A percentile compares a stretch with the other conserved stretches of the same genome.
These are phyloP conservation scores for Hippocampus kuda DNA, from an alignment of 2,797 vertebrate genomes.

Conservation along the genomic window DNA sequence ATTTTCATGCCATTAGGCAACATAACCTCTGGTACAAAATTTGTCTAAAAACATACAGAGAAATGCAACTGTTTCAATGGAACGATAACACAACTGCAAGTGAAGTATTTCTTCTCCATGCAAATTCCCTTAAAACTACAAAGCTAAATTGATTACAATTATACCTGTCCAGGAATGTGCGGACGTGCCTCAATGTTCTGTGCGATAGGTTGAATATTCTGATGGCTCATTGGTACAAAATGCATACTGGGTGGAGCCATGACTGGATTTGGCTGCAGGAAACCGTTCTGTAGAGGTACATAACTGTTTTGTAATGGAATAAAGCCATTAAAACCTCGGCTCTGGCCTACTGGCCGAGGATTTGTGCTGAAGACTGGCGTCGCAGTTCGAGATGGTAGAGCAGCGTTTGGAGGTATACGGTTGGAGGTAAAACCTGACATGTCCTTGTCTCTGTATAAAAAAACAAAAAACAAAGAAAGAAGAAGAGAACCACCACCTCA, in stretches of 20 bases:
- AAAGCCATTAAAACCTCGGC: conserved; percentile 4
- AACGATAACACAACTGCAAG: background rate
- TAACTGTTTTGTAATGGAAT: conserved; percentile 7
- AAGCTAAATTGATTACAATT: background rate
- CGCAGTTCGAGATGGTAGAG: background rate
- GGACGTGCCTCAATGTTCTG: conserved; percentile 6
- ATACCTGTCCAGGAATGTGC: conserved; percentile 5
- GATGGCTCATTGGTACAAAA: conserved; percentile 8
- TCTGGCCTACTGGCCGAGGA: conserved; percentile 6
- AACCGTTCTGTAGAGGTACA: conserved; percentile 5
- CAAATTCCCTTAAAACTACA: background rate
- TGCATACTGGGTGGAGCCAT: conserved; percentile 4
- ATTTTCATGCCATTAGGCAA: conserved; percentile 10
- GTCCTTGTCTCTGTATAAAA: background rate
- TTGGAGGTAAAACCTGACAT: conserved; percentile 6
- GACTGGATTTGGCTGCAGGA: conserved; percentile 5
- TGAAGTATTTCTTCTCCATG: background rate
- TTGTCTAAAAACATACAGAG: background rate
- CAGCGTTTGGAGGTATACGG: conserved; percentile 6
- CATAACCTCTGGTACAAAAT: conserved; percentile 9
- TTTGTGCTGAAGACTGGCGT: conserved; percentile 1
- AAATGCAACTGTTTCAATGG: background rate
- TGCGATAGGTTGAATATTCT: conserved; percentile 4
- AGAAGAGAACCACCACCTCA: background rate
- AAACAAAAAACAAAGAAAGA: background rate